Evolutionary conservation across 2,888 invertebrate species (phyloP), one percentile per base, ranked within the genome.

Genomic region (Ectemnius cavifrons): DNA sequence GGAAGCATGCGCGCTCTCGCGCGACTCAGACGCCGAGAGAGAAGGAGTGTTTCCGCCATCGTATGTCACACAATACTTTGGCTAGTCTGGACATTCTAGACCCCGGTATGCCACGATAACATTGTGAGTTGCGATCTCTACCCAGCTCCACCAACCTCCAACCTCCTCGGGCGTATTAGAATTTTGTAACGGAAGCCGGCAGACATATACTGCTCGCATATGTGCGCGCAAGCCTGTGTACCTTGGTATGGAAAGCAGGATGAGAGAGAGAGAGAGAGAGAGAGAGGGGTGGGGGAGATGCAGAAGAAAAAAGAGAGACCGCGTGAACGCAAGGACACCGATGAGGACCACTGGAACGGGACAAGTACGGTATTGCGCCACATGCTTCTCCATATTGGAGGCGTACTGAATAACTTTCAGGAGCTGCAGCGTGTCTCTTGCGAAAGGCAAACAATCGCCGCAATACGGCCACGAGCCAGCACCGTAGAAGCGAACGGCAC

Each of bases 371-470:
- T 73, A 79, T 86, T 86, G 81, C 86, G 79, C 75, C 84, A 86
- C 71, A 77, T 69, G 71, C 74, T 80, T 84, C 81, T 79, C 81
- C 80, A 78, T 84, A 85, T 84, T 80, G 81, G 83, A 82, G 83
- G 82, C 75, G 76, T 75, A 83, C 82, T 82, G 85, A 84, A 85
- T 85, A 83, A 83, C 85, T 87, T 86, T 82, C 86, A 82, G 82
- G 82, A 86, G 85, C 78, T 72, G 77, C 57, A 52, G 58, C 37
- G 37, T 37, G 37, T 37, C 37, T 71, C 67, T 88, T 87, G 88
- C 86, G 86, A 89, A 89, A 89, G 84, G 79, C 86, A 86, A 88
- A 88, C 89, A 87, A 88, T 88, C 85, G 85, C 37, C 67, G 78
- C 79, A 75, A 76, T 16, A 16, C 52, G 52, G 52, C 52, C 61